Conservation (phyloP, 2,888 invertebrate species). For the Seira musarum region DNA sequence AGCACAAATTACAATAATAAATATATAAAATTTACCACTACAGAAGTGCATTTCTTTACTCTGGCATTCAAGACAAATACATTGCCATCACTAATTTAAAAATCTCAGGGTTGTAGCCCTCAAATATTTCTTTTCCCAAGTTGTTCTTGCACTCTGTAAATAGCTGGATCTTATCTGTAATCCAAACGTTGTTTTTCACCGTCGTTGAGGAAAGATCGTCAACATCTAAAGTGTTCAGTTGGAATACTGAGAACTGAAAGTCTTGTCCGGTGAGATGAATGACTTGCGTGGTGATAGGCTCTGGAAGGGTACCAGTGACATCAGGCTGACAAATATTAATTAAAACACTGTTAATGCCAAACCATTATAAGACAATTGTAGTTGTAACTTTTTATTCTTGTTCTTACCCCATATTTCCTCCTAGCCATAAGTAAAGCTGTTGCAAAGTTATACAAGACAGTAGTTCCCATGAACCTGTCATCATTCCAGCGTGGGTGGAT, state of each 20-base stretch:
- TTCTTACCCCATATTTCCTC: slow-evolving; percentile 80
- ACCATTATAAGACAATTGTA: too few relatives aligned
- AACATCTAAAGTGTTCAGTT: slow-evolving; percentile 86
- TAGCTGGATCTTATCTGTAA: slow-evolving; percentile 77
- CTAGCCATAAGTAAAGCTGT: slow-evolving; percentile 85
- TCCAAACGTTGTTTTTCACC: slow-evolving; percentile 87
- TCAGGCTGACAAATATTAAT: slow-evolving; percentile 74
- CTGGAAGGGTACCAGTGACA: slow-evolving; percentile 77
- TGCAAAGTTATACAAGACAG: slow-evolving; percentile 83
- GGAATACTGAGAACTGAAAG: slow-evolving; percentile 87
- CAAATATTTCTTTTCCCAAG: slow-evolving; percentile 78
- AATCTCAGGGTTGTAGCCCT: slow-evolving; percentile 85
- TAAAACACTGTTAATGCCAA: too few relatives aligned
- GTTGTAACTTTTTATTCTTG: neutral
- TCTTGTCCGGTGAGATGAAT: slow-evolving; percentile 84
- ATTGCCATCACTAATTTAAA: slow-evolving; percentile 85
- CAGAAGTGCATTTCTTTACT: neutral
- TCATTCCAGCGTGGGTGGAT: slow-evolving; percentile 67
- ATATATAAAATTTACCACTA: neutral
- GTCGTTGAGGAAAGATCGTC: slow-evolving; percentile 74
- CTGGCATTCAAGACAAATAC: slow-evolving; percentile 74
- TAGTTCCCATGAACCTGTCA: slow-evolving; percentile 77
- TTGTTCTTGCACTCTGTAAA: slow-evolving; percentile 80
- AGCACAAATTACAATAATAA: neutral
- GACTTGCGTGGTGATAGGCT: slow-evolving; percentile 87